Percentiles rank a stretch among this genome's conserved stretches.
Evolutionary conservation across 2,888 invertebrate species (phyloP).

Genomic region (Drosophila anomelani): DNA sequence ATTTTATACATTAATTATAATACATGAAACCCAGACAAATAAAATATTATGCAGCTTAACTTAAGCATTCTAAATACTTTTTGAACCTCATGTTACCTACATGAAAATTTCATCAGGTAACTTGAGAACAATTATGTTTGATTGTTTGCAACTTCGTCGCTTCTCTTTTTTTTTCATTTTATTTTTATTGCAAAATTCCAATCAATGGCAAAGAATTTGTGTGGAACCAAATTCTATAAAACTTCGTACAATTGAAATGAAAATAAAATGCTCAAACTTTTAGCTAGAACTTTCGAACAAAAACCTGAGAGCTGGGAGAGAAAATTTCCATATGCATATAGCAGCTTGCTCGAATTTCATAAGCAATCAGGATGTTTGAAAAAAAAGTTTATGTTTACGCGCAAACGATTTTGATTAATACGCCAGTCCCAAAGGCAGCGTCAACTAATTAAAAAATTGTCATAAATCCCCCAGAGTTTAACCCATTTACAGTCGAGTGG

Average conservation of each 20-base stretch:
- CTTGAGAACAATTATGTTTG: slow-evolving; percentile 19
- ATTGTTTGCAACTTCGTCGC: slow-evolving; percentile 17
- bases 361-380: slow-evolving; percentile 3
- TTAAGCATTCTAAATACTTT: neutral
- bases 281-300: neutral
- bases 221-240: slow-evolving; percentile 8
- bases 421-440: slow-evolving; percentile 1
- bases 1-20: neutral
- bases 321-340: slow-evolving; percentile 26
- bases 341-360: neutral
- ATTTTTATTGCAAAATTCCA: slow-evolving; percentile 2
- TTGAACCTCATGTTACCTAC: neutral
- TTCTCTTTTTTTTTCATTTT: neutral
- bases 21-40: neutral
- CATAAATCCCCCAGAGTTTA: slow-evolving; percentile 72
- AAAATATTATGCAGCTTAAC: neutral
- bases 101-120: slow-evolving; percentile 1
- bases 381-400: slow-evolving; percentile 30
- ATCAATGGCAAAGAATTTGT: slow-evolving; percentile 15
- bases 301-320: slow-evolving; percentile 9
- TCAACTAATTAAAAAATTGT: slow-evolving; percentile 75
- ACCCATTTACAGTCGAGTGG: slow-evolving; percentile 73
- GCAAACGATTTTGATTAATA: slow-evolving; percentile 42
- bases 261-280: slow-evolving; percentile 24
- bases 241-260: slow-evolving; percentile 11